Evolutionary conservation across 1,140 invertebrate species (phyloP), one percentile per base, ranked within the genome.

Genomic region (Lucilia sericata): DNA sequence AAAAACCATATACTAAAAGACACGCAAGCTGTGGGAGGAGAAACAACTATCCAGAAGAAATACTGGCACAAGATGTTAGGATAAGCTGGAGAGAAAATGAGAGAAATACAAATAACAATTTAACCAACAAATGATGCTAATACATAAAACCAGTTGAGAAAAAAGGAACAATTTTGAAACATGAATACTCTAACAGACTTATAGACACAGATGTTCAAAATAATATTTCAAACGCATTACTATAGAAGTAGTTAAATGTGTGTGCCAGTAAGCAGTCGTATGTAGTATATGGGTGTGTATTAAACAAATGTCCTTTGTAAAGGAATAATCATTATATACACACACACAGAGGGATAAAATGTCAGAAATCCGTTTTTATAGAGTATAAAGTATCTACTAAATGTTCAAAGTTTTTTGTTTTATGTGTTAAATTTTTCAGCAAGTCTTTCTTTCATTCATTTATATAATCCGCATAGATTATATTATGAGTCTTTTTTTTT

Each of bases 361-460:
- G 51, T 10, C 2, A 10, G 19, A 70, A 70, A 70, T 70, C 65
- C 21, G 65, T 70, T 70, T 70, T 70, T 60, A 70, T 70, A 21
- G 65, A 70, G 65, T 21, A 21, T 70, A 70, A 70, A 70, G 65
- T 70, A 70, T 70, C 65, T 70, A 21, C 65, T n/a, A 70, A 70
- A 70, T 70, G 65, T 70, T 21, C 0, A 70, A 70, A 70, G 65
- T 70, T 70, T 70, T 70, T 25, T 19, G n/a, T 70, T 70, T 70
- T 70, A 70, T 70, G 65, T 70, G 65, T 25, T 25, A 25, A 70
- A 70, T 70, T 70, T 30, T 70, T 70, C n/a, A 70, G 65, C 19
- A 70, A 70, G 65, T 70, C 19, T 70, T 70, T 70, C 65, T 70
- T 70, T 70, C 65, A 10, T 21, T 25, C 65, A 21, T 21, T 70